Percentiles rank a stretch among this genome's conserved stretches.
phyloP scores from a whole-genome alignment of 2,797 vertebrate species.

The Dendrocincla tyrannina region DNA sequence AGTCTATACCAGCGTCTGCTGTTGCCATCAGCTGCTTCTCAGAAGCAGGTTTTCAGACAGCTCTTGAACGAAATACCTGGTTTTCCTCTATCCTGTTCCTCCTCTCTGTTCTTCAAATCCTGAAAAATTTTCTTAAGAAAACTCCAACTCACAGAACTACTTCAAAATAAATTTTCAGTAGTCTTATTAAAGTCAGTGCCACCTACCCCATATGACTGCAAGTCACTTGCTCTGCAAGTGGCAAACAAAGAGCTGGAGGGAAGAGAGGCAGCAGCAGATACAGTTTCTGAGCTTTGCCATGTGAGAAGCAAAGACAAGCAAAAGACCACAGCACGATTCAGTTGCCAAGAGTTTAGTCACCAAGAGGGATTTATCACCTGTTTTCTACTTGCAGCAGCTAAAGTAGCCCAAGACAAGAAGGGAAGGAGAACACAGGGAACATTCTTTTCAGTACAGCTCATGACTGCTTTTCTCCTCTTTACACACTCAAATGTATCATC shows the following conservation, averaged over 20 bases:
- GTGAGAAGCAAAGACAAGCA: background rate
- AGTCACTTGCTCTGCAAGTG: background rate
- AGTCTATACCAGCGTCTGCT: no score
- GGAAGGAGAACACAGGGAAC: background rate
- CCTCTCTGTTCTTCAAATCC: background rate
- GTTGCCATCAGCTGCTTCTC: background rate
- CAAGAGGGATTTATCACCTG: background rate
- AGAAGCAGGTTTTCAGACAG: background rate
- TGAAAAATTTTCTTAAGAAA: background rate
- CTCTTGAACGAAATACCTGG: background rate
- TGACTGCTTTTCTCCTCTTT: background rate
- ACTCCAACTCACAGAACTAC: background rate
- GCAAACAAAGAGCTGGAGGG: background rate
- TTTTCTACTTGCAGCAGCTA: background rate
- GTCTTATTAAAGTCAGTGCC: background rate
- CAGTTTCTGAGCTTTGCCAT: background rate
- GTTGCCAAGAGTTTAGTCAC: background rate
- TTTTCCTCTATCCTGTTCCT: background rate
- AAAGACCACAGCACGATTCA: background rate
- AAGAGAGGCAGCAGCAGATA: background rate
- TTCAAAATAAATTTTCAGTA: background rate
- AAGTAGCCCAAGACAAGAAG: background rate
- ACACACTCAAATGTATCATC: background rate
- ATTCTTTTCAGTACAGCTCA: conserved; percentile 24
- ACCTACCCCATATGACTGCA: background rate